Conservation (phyloP, 2,888 invertebrate species). For the Orthosia gracilis region DNA sequence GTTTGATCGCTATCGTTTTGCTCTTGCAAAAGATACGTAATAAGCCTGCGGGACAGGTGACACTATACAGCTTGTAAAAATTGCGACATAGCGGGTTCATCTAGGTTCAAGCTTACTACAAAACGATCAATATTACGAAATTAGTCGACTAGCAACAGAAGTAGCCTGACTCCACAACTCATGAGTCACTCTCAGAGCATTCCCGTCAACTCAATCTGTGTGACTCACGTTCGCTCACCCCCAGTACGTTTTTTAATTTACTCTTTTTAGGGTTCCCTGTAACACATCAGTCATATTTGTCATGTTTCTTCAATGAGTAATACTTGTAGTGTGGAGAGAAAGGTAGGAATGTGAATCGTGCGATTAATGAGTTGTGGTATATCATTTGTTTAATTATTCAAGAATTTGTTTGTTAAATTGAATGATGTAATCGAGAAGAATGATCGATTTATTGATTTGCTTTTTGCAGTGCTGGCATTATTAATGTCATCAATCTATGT, state of each 20-base stretch:
- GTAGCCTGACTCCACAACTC: constrained; percentile 1
- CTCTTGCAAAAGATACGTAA: too few relatives aligned
- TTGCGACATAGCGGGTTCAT: neutral
- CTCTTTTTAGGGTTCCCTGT: constrained; percentile 58
- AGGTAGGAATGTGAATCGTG: constrained; percentile 18
- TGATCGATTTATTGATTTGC: constrained; percentile 5
- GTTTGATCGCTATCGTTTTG: too few relatives aligned
- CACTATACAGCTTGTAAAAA: neutral
- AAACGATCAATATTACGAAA: constrained; percentile 32
- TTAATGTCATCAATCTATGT: neutral
- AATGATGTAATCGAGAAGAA: neutral
- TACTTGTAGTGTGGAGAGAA: constrained; percentile 13
- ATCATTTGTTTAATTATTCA: neutral
- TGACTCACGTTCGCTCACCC: constrained; percentile 64
- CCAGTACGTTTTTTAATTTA: constrained; percentile 62
- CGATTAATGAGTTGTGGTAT: neutral
- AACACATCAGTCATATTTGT: constrained; percentile 46
- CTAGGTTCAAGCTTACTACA: neutral
- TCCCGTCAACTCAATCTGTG: constrained; percentile 59
- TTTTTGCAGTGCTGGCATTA: neutral
- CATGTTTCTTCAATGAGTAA: constrained; percentile 51
- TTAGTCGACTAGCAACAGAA: constrained; percentile 38
- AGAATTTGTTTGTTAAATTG: neutral
- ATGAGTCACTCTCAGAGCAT: constrained; percentile 57
- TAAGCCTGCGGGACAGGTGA: too few relatives aligned